Base-by-base conservation (phyloP, 2,113 vertebrate genomes). In the Irena cyanogastra region DNA sequence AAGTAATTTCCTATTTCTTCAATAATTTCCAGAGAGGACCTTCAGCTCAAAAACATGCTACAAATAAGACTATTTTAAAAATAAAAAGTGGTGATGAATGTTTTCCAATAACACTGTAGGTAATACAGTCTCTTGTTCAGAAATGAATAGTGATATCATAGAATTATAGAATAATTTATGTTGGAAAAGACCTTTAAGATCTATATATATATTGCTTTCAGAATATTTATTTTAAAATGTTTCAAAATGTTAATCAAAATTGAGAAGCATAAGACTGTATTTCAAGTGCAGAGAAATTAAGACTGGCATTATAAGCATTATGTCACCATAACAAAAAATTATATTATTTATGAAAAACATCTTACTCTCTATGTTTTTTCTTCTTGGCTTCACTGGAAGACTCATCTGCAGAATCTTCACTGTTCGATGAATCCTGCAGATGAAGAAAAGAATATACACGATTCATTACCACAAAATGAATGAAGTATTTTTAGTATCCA, bases 281-380 rank as follows among this genome's bases (percentile, higher is more conserved):
- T 91, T 82, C 18, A 78, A 82, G n/a, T 65, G 45, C 52, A 84
- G 56, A 87, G 37, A 88, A 85, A 69, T 85, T 53, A 90, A 88
- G 33, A 39, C 65, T 35, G 39, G 75, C 94, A 88, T 74, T 83
- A 71, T 41, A 78, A 66, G 74, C 49, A 94, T 85, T 71, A 84
- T 60, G 45, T 49, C 5, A 1, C 44, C 23, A 88, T 78, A 69
- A 91, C 19, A 90, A 82, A 71, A 94, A 86, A 54, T 12, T 54
- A 69, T 61, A 61, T 57, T 75, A 61, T 70, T 85, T 61, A 83
- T 83, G 41, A 93, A 57, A 93, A 69, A 93, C 50, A 89, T 95
- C 98, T 97, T 98, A 99, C 98, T 99, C 99, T 98, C 97, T 99
- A 97, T 98, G 98, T 74, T 98, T 98, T 95, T 98, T 98, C 90